Evolutionary conservation across 2,113 vertebrate genomes (phyloP).

Genomic region (Ailurus styani): DNA sequence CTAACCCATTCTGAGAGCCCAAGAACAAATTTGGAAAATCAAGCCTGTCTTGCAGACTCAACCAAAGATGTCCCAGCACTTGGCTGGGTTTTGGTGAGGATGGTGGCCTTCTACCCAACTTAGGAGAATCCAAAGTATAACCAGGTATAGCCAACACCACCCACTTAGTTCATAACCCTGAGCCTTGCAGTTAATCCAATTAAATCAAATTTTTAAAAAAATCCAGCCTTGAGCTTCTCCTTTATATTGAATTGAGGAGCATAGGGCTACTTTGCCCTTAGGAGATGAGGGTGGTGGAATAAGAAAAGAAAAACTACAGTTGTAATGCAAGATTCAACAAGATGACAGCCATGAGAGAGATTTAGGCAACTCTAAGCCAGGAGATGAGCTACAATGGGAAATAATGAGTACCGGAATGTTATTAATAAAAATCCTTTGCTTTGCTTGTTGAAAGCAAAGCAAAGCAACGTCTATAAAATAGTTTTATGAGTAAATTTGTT

Average conservation of each 20-base stretch:
- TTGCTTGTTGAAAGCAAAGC: slow-evolving; percentile 8
- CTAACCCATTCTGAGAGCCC: neutral
- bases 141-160: neutral
- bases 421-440: neutral
- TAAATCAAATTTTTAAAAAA: neutral
- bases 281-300: neutral
- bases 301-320: neutral
- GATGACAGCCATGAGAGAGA: neutral
- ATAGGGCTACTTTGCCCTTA: neutral
- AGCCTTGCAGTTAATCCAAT: neutral
- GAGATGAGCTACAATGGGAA: neutral
- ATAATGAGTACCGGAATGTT: neutral
- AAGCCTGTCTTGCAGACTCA: neutral
- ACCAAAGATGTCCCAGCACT: neutral
- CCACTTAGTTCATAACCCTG: neutral
- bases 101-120: neutral
- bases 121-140: neutral
- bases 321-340: neutral
- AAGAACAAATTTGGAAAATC: neutral
- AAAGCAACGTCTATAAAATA: neutral
- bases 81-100: neutral
- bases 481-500: slow-evolving; percentile 42
- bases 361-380: neutral
- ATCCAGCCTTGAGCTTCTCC: neutral
- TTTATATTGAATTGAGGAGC: neutral